A percentile compares a stretch with the other conserved stretches of the same genome.
Evolutionary conservation across 2,797 vertebrate species (phyloP).

Genomic region (Mus spretus): DNA sequence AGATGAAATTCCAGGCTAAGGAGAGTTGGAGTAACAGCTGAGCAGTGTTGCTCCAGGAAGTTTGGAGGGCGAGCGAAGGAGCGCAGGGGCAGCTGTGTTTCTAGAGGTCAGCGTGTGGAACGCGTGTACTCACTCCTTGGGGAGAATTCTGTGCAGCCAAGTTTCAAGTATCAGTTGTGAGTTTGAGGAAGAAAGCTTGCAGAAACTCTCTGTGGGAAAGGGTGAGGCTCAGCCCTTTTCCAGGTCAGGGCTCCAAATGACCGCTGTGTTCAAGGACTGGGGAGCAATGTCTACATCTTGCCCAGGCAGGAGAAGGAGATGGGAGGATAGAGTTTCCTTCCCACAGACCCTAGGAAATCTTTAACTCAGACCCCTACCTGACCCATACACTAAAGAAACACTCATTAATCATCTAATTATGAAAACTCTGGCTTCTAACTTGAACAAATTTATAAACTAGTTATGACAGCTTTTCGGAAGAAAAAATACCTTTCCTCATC

Average conservation of each 20-base stretch:
- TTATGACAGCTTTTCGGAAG: conserved; percentile 75
- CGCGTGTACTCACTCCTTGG: not conserved
- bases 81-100: not conserved
- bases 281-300: not conserved
- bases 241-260: conserved; percentile 8
- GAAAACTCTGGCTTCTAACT: conserved; percentile 81
- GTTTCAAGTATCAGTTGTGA: not conserved
- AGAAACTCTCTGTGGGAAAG: not conserved
- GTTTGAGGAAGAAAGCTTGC: conserved; percentile 8
- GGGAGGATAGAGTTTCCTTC: conserved; percentile 66
- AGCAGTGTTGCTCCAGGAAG: not conserved
- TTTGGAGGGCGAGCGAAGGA: not conserved
- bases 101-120: not conserved
- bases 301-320: conserved; percentile 22
- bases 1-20: not conserved
- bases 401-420: conserved; percentile 83
- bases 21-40: conserved; percentile 15
- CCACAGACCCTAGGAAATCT: conserved; percentile 70
- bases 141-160: conserved; percentile 1
- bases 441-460: conserved; percentile 80
- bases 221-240: not conserved
- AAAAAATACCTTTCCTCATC: conserved; percentile 78
- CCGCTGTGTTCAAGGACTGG: not conserved
- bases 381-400: conserved; percentile 76
- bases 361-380: conserved; percentile 77